Base-by-base conservation (phyloP, 2,113 vertebrate species). In the Corapipo altera region DNA sequence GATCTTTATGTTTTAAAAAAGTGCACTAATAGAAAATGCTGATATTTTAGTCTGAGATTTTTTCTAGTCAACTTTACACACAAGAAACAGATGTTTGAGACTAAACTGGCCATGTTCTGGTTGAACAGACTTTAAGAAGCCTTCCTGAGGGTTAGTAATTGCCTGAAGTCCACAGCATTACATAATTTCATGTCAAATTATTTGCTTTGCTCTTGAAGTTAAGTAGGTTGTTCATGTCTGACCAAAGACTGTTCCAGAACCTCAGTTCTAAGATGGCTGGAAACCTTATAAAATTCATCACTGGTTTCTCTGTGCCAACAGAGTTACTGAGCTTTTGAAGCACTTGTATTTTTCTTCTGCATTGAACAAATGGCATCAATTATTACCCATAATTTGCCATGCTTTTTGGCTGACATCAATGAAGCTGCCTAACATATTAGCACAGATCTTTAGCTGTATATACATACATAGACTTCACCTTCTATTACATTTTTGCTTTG, bases 401-500 rank as follows among this genome's bases (percentile, higher is more conserved):
- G 57, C 48, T 73, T 91, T 91, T 81, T 94, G 41, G 62, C 65
- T 95, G 91, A 77, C 69, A 28, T 69, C 83, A 95, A 54, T 69
- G 79, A 73, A 89, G 57, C 32, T 59, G 43, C 18, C 9, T 91
- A 94, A 89, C 39, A 5, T 73, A 75, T 27, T 80, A 75, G 72
- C 79, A 64, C 35, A 67, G 64, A 41, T 58, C 61, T 95, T 91
- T 62, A 85, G 74, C 59, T 86, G 24, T 73, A n/a, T 55, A 30
- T 33, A 35, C 28, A 58, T 81, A 92, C 81, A 86, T 65, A 48
- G 65, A 39, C 65, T 94, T 95, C 70, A 93, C 43, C 55, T 91
- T 93, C 84, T 89, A 85, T 88, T 95, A 67, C 4, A 14, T 77
- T 94, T 66, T 84, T 92, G 79, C 79, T 71, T 91, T 92, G 75